Evolutionary conservation across 1,140 invertebrate genomes (phyloP).

Genomic region (Venturia canescens): DNA sequence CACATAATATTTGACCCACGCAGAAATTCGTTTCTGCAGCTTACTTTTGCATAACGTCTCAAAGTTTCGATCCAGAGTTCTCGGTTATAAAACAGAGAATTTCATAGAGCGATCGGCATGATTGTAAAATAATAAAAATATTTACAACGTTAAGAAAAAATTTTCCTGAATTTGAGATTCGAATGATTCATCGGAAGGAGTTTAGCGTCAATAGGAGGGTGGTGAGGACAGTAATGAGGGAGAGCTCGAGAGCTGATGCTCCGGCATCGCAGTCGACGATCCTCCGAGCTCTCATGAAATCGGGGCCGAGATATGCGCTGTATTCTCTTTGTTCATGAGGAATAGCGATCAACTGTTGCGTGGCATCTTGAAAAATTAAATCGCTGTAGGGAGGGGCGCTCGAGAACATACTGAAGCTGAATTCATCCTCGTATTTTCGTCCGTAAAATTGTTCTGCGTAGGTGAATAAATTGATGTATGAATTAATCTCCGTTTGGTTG

Average conservation of each 20-base stretch:
- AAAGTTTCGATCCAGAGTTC: too few species aligned
- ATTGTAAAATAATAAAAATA: not conserved
- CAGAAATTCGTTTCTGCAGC: not conserved
- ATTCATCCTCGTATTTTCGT: slow-evolving; percentile 88
- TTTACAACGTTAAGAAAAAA: not conserved
- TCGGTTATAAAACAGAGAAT: too few species aligned
- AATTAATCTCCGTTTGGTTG: slow-evolving; percentile 89
- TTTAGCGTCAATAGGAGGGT: slow-evolving; percentile 58
- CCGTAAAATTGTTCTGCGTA: slow-evolving; percentile 95
- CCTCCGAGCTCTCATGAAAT: slow-evolving; percentile 86
- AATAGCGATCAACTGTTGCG: slow-evolving; percentile 88
- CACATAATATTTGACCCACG: slow-evolving; percentile 22
- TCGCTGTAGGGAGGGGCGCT: slow-evolving; percentile 89
- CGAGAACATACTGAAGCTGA: slow-evolving; percentile 94
- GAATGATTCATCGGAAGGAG: slow-evolving; percentile 20
- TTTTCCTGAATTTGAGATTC: not conserved
- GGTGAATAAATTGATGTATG: slow-evolving; percentile 91
- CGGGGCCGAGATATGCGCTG: slow-evolving; percentile 83
- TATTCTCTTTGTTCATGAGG: slow-evolving; percentile 81
- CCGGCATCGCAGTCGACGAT: slow-evolving; percentile 87
- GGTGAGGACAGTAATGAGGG: slow-evolving; percentile 60
- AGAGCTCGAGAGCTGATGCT: slow-evolving; percentile 62
- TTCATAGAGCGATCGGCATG: too few species aligned
- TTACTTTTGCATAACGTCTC: too few species aligned
- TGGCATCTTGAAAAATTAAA: slow-evolving; percentile 95